phyloP scores from a whole-genome alignment of 30 jellyfish, hydroid and myxozoan species.

The Chrysaora quinquecirrha region DNA sequence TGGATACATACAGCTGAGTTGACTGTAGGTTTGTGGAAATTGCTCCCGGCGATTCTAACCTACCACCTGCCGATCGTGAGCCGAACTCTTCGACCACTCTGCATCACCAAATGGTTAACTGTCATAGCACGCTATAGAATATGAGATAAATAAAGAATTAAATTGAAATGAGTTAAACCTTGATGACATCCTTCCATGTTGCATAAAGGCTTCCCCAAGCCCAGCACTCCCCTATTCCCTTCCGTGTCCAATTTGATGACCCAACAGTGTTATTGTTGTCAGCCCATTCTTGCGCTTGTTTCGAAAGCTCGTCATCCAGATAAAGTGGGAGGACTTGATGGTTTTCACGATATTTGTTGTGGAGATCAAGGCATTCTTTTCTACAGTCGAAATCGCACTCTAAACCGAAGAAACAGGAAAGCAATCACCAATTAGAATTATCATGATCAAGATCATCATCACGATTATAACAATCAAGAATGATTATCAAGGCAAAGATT shows the following conservation, averaged over 20 bases:
- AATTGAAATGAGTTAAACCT: slow-evolving; percentile 18
- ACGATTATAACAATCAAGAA: too few relatives aligned
- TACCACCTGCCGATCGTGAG: too few relatives aligned
- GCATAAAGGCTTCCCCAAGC: slow-evolving; percentile 90
- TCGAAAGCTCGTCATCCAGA: slow-evolving; percentile 42
- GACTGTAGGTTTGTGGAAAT: too few relatives aligned
- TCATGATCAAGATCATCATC: too few relatives aligned
- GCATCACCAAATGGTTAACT: too few relatives aligned
- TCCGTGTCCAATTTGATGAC: slow-evolving; percentile 67
- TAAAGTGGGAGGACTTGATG: slow-evolving; percentile 64
- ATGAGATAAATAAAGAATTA: background rate
- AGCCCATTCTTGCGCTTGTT: slow-evolving; percentile 94
- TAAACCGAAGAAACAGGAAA: too few relatives aligned
- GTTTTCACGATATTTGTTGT: slow-evolving; percentile 77
- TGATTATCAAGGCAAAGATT: too few relatives aligned
- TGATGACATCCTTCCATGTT: slow-evolving; percentile 82
- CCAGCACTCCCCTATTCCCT: slow-evolving; percentile 94
- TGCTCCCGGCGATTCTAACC: too few relatives aligned
- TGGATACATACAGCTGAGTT: too few relatives aligned
- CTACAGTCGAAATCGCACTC: slow-evolving; percentile 72
- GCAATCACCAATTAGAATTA: too few relatives aligned
- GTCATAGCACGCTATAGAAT: too few relatives aligned
- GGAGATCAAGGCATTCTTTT: slow-evolving; percentile 69
- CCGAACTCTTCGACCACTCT: too few relatives aligned
- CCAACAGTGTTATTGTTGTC: slow-evolving; percentile 50